Base-by-base conservation (phyloP, 2,113 vertebrate genomes). In the Gnathonemus echidnorhynchus region DNA sequence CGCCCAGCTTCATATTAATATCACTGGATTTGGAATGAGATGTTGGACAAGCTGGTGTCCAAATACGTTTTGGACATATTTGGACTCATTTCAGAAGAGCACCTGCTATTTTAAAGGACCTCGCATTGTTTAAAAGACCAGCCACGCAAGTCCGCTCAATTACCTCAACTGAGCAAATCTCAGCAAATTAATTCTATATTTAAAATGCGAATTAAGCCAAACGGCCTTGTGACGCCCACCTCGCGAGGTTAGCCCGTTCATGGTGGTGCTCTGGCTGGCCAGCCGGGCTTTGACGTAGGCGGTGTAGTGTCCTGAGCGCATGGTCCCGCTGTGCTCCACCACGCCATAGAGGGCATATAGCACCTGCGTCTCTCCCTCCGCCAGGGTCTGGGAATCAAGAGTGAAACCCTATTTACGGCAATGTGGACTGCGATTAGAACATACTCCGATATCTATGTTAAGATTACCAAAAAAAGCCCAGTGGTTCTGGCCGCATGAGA, bases 261-360 rank as follows among this genome's bases (percentile, higher is more conserved):
- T 93, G 90, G 96, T 91, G 31, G 94, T 90, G 86, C 93, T 94
- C 88, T 96, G 93, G 1, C 62, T 91, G 19, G 88, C 93, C 0
- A 95, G 92, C 88, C 97, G 96, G 27, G 94, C 94, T 95, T 98
- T 99, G 87, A 97, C 96, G 5, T 98, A 99, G 2, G 98, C 98
- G 1, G 97, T 99, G 93, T 99, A 99, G 92, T 99, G 98, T n/a
- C 98, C 98, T 0, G 97, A 98, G 62, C 97, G 96, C 98, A 99
- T 99, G 2, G 98, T 99, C 31, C 98, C 98, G 3, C 98, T 98
- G 90, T 99, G 98, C 90, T 99, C 98, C 66, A 99, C 98, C 3
- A 99, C 95, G 19, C 98, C 98, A 6, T 99, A 99, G 46, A 99
- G 95, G 56, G 96, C 96, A 92, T 99, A 99, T 27, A 97, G 91